Base-by-base conservation (phyloP, 2,888 invertebrate genomes). In the Volucella bombylans region DNA sequence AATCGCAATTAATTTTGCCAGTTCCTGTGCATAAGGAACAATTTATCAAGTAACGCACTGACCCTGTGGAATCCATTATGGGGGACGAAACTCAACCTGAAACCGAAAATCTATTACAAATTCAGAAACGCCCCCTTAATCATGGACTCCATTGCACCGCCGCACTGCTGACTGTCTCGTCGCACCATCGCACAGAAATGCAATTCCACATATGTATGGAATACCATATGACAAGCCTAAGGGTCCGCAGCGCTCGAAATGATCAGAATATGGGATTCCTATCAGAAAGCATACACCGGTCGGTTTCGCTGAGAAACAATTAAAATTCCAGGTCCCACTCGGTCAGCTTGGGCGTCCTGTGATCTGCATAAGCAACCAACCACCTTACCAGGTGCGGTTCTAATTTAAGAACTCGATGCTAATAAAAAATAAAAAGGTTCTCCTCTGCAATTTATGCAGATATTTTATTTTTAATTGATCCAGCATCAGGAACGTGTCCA, bases 71-170 rank as follows among this genome's bases (percentile, higher is more conserved):
- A 74, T 45, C 82, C 69, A 52, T 69, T 57, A 65, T 54, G 65
- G 3, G 18, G 68, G n/a, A 39, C 71, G 11, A 39, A 55, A 14
- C 72, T 71, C 64, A 72, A 81, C 72, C 76, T 71, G 72, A 85
- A 85, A 76, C 80, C 81, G 72, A 85, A 85, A 85, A 85, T 85
- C 85, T 85, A 81, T 85, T 81, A 81, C 81, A 85, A 76, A 81
- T 81, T 72, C 76, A 85, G 85, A 72, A 85, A 85, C 85, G 85
- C 85, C 85, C 82, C 85, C 85, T 85, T 85, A 81, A 85, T 85
- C 81, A 85, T 81, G 85, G 85, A 77, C 72, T 67, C 76, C 59
- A 73, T 68, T 82, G 79, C 78, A 73, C 57, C 18, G 38, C 31
- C 52, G 15, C 61, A n/a, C 18, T 61, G 62, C 54, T 31, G 31